Evolutionary conservation across 2,888 invertebrate genomes (phyloP).

Genomic region (Xestia c-nigrum): DNA sequence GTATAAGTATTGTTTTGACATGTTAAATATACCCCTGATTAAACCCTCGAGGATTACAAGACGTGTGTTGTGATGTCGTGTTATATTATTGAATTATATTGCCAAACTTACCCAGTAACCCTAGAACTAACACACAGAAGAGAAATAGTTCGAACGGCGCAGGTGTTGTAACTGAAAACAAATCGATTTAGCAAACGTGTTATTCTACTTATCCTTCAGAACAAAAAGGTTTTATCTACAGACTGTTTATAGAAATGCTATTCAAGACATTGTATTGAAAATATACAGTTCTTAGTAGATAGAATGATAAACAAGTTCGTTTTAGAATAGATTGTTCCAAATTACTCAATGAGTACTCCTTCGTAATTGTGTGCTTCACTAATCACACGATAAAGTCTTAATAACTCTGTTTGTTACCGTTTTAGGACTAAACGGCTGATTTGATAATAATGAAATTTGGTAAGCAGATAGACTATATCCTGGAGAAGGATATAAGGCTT

Average conservation of each 20-base stretch:
- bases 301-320: not conserved
- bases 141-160: constrained; percentile 33
- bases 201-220: constrained; percentile 17
- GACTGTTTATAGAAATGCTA: not conserved
- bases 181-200: constrained; percentile 37
- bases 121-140: constrained; percentile 1
- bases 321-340: not conserved
- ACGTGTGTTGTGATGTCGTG: too few relatives aligned
- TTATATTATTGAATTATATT: constrained; percentile 8
- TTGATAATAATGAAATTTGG: too few relatives aligned
- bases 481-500: too few relatives aligned
- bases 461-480: too few relatives aligned
- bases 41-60: too few relatives aligned
- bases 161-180: constrained; percentile 31
- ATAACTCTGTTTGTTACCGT: too few relatives aligned
- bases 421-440: too few relatives aligned
- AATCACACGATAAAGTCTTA: too few relatives aligned
- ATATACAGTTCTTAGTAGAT: not conserved
- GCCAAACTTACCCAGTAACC: constrained; percentile 12
- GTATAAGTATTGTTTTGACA: too few relatives aligned
- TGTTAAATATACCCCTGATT: too few relatives aligned
- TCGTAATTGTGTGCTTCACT: too few relatives aligned
- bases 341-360: too few relatives aligned
- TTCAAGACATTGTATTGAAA: not conserved
- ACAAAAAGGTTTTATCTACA: constrained; percentile 28